phyloP scores from a whole-genome alignment of 2,113 vertebrate genomes.

The Phrynosoma platyrhinos region DNA sequence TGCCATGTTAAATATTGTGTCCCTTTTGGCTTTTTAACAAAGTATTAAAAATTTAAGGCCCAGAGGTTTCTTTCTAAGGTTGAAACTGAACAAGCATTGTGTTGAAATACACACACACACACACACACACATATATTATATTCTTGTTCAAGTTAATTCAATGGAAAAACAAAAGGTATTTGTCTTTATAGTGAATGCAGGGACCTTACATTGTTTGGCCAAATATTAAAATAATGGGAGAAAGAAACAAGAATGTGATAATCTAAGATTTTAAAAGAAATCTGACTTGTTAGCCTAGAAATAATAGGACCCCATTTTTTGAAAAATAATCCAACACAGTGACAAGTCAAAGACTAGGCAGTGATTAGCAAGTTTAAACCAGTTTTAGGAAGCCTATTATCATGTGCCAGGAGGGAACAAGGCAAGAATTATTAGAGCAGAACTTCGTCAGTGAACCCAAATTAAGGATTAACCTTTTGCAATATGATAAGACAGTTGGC shows the following conservation, averaged over 20 bases:
- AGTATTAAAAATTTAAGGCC: background rate
- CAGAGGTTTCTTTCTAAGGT: background rate
- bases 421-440: constrained; percentile 13
- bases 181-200: constrained; percentile 1
- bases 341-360: background rate
- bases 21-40: background rate
- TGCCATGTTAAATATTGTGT: background rate
- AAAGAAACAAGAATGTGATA: background rate
- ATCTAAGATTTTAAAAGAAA: constrained; percentile 9
- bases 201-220: constrained; percentile 22
- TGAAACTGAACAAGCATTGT: constrained; percentile 8
- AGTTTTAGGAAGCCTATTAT: constrained; percentile 12
- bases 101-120: background rate
- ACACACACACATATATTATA: too few species aligned
- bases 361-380: constrained; percentile 22
- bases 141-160: background rate
- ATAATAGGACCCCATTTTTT: background rate
- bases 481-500: background rate
- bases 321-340: background rate
- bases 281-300: background rate
- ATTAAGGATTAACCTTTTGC: background rate
- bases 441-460: constrained; percentile 12
- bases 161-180: background rate
- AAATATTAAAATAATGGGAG: constrained; percentile 15
- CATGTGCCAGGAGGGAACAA: constrained; percentile 6